Evolutionary conservation across 2,113 vertebrate genomes (phyloP).

Genomic region (Cheilinus undulatus): DNA sequence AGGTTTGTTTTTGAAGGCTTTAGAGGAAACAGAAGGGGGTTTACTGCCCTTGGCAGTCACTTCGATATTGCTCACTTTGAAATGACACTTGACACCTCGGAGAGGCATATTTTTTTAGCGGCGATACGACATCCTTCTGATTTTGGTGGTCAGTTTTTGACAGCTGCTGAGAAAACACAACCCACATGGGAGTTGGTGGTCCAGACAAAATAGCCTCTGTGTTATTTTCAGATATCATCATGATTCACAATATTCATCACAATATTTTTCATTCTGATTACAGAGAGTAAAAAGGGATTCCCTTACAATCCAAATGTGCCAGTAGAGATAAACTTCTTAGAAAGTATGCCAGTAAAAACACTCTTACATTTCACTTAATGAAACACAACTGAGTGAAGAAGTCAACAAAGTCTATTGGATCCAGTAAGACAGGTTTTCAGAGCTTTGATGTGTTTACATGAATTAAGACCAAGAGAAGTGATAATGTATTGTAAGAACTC

Average conservation of each 20-base stretch:
- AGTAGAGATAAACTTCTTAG: not conserved
- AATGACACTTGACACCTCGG: conserved; percentile 62
- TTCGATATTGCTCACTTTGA: conserved; percentile 57
- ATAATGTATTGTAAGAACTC: not conserved
- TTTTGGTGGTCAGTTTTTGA: conserved; percentile 53
- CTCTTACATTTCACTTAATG: conserved; percentile 37
- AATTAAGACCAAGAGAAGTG: conserved; percentile 15
- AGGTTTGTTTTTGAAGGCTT: conserved; percentile 57
- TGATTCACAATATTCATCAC: conserved; percentile 48
- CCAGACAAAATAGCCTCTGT: conserved; percentile 53
- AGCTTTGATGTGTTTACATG: conserved; percentile 19
- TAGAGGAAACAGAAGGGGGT: conserved; percentile 53
- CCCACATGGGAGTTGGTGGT: conserved; percentile 37
- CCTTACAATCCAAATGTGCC: conserved; percentile 16
- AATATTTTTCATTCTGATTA: conserved; percentile 62
- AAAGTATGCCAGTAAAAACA: conserved; percentile 41
- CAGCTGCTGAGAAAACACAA: conserved; percentile 52
- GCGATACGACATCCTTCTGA: conserved; percentile 39
- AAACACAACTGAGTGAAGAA: conserved; percentile 49
- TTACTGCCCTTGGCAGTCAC: conserved; percentile 58
- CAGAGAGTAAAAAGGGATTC: conserved; percentile 39
- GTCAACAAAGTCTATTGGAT: conserved; percentile 10
- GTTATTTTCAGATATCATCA: conserved; percentile 49
- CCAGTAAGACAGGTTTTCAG: conserved; percentile 13
- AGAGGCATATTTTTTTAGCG: conserved; percentile 38